phyloP scores from a whole-genome alignment of 2,888 invertebrate genomes.

The Sinelater perroti region DNA sequence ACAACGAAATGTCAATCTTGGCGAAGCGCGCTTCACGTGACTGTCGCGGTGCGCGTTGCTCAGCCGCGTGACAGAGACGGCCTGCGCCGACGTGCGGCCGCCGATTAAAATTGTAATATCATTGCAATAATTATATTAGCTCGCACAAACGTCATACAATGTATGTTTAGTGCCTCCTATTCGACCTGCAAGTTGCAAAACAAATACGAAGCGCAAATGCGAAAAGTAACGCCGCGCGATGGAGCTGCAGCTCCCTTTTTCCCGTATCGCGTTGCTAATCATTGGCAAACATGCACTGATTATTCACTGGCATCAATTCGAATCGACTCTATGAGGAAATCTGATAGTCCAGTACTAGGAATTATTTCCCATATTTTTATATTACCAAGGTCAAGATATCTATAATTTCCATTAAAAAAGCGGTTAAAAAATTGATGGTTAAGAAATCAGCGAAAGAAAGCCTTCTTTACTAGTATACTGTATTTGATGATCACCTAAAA shows the following conservation, averaged over 20 bases:
- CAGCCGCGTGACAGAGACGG: conserved; percentile 21
- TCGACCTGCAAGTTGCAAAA: conserved; percentile 24
- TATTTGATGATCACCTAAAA: no score
- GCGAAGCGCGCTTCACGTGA: conserved; percentile 39
- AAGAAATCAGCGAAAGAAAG: no score
- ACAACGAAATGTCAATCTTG: conserved; percentile 50
- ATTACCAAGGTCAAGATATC: no score
- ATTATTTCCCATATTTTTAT: no score
- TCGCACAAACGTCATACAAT: conserved; percentile 39
- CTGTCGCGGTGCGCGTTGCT: conserved; percentile 20
- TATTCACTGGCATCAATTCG: no score
- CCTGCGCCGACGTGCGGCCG: conserved; percentile 28
- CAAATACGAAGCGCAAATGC: conserved; percentile 1
- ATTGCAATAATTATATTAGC: conserved; percentile 41
- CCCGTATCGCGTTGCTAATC: no score
- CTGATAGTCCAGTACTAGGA: no score
- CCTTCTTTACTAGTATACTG: no score
- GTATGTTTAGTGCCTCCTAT: conserved; percentile 31
- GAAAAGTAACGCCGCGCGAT: conserved; percentile 1
- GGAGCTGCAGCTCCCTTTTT: no score
- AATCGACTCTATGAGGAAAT: no score
- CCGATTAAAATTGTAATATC: conserved; percentile 39
- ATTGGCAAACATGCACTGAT: background rate
- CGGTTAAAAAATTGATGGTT: no score
- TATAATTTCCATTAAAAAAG: no score